Evolutionary conservation across 1,140 invertebrate genomes (phyloP).

Genomic region (Psix sp.): DNA sequence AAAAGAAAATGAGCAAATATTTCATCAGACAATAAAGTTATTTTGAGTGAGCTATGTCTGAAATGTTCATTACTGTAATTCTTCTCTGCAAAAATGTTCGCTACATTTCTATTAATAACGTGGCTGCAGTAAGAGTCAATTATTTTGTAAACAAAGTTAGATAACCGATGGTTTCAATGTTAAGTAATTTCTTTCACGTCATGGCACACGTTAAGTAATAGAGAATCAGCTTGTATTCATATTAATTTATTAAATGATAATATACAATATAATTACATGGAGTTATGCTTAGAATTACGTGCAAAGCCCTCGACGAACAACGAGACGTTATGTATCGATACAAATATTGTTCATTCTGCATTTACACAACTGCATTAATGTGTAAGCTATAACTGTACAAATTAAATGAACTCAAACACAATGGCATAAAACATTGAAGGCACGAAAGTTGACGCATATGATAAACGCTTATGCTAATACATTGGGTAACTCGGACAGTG

Average conservation of each 20-base stretch:
- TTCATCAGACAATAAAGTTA: too few species aligned
- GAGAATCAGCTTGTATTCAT: conserved; percentile 5
- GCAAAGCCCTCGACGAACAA: conserved; percentile 42
- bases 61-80: too few species aligned
- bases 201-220: background rate
- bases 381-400: conserved; percentile 49
- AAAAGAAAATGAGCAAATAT: too few species aligned
- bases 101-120: too few species aligned
- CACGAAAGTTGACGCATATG: conserved; percentile 39
- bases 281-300: conserved; percentile 42
- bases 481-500: background rate
- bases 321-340: conserved; percentile 38
- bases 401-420: conserved; percentile 49
- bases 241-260: conserved; percentile 55
- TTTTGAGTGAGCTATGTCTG: too few species aligned
- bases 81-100: too few species aligned
- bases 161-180: too few species aligned
- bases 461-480: conserved; percentile 21
- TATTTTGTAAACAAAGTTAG: too few species aligned
- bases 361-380: conserved; percentile 41
- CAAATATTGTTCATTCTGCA: conserved; percentile 41
- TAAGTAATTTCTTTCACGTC: too few species aligned
- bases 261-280: conserved; percentile 44
- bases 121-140: too few species aligned
- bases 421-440: conserved; percentile 53